Conservation (phyloP, 1,140 invertebrate genomes). For the Drosophila pseudoananassae region DNA sequence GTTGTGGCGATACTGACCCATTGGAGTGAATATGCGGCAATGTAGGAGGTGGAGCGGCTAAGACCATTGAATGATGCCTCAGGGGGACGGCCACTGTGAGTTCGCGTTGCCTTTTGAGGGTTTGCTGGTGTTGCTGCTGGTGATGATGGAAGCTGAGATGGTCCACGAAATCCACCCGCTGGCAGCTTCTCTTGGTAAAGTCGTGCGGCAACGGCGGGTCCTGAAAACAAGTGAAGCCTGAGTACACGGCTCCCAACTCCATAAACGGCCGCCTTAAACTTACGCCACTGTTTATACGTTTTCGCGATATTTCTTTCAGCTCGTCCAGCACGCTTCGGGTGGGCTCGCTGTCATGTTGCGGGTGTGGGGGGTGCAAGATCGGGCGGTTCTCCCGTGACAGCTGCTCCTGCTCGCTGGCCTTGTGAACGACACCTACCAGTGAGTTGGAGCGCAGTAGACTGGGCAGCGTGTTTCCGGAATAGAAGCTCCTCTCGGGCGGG, state of each 20-base stretch:
- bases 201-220: slow-evolving; percentile 56
- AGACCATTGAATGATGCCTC: slow-evolving; percentile 10
- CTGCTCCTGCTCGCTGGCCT: slow-evolving; percentile 65
- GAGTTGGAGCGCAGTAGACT: slow-evolving; percentile 77
- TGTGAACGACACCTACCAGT: slow-evolving; percentile 56
- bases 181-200: slow-evolving; percentile 70
- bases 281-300: slow-evolving; percentile 85
- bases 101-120: slow-evolving; percentile 44
- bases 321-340: slow-evolving; percentile 85
- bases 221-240: slow-evolving; percentile 51
- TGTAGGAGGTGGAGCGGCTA: not conserved
- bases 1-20: slow-evolving; percentile 28
- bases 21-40: slow-evolving; percentile 33
- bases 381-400: slow-evolving; percentile 76
- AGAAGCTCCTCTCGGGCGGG: slow-evolving; percentile 75
- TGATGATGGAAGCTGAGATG: slow-evolving; percentile 11
- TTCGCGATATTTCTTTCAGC: slow-evolving; percentile 85
- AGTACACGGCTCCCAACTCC: slow-evolving; percentile 8
- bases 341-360: slow-evolving; percentile 75
- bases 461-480: slow-evolving; percentile 70
- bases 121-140: slow-evolving; percentile 22
- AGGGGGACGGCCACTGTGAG: slow-evolving; percentile 40
- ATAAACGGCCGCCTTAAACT: slow-evolving; percentile 31
- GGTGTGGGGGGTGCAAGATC: slow-evolving; percentile 73
- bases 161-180: slow-evolving; percentile 60